Percentiles rank a stretch among this genome's conserved stretches.
Conservation (phyloP, 1,140 invertebrate species). For the Heliothis virescens region DNA sequence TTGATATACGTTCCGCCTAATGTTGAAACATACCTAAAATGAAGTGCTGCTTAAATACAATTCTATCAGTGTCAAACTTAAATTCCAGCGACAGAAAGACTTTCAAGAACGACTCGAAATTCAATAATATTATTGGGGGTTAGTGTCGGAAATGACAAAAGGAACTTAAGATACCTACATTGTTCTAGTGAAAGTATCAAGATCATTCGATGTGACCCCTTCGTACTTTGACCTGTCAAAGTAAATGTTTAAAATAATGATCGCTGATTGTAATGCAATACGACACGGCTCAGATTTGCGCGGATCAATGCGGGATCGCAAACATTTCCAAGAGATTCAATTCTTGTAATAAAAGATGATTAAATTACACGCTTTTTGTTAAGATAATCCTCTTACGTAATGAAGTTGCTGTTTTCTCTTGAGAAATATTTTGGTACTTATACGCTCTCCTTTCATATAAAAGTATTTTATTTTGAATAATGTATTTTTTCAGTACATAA, state of each 20-base stretch:
- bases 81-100: no score
- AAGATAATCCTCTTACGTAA: slow-evolving; percentile 10
- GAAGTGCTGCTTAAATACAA: no score
- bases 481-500: no score
- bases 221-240: slow-evolving; percentile 57
- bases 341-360: slow-evolving; percentile 25
- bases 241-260: slow-evolving; percentile 62
- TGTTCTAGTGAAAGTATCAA: slow-evolving; percentile 30
- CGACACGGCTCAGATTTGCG: slow-evolving; percentile 57
- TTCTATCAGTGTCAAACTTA: no score
- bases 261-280: slow-evolving; percentile 64
- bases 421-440: no score
- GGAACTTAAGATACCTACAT: not conserved
- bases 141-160: not conserved
- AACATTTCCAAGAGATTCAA: slow-evolving; percentile 52
- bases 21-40: no score
- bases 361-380: not conserved
- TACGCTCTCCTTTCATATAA: no score
- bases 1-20: no score
- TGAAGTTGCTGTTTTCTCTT: slow-evolving; percentile 5
- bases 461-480: no score
- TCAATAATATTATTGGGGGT: no score
- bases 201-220: slow-evolving; percentile 13
- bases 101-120: no score
- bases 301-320: slow-evolving; percentile 8